A percentile compares a stretch with the other conserved stretches of the same genome.
Conservation (phyloP, 2,888 invertebrate genomes). For the Eupsilia transversa region DNA sequence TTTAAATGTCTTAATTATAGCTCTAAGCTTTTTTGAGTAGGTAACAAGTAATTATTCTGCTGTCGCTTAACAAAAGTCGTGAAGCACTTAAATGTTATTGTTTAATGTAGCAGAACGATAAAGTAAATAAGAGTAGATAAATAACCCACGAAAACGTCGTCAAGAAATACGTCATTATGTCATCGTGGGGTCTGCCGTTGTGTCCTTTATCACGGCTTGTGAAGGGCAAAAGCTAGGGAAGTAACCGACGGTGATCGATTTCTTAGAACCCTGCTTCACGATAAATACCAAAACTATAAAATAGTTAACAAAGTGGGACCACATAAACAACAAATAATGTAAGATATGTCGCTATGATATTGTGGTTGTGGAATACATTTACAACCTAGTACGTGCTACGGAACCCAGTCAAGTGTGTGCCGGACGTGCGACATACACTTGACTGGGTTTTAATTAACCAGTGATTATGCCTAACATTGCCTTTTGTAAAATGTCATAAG, state of each 20-base stretch:
- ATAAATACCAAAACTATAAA: background rate
- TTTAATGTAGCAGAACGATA: slow-evolving; percentile 15
- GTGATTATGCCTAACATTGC: background rate
- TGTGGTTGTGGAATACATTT: background rate
- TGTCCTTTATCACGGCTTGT: slow-evolving; percentile 18
- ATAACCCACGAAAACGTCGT: slow-evolving; percentile 18
- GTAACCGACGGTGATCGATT: slow-evolving; percentile 30
- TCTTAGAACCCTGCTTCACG: background rate
- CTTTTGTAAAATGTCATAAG: slow-evolving; percentile 23
- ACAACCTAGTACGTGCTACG: background rate
- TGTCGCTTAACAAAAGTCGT: background rate
- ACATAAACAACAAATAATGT: background rate
- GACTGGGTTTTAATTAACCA: slow-evolving; percentile 41
- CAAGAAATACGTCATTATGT: slow-evolving; percentile 55
- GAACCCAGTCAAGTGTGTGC: no score
- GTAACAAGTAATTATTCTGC: slow-evolving; percentile 3
- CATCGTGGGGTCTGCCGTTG: slow-evolving; percentile 23
- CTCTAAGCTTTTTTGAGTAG: slow-evolving; percentile 7
- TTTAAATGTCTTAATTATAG: slow-evolving; percentile 25
- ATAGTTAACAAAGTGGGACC: background rate
- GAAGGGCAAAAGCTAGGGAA: slow-evolving; percentile 24
- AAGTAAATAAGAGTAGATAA: slow-evolving; percentile 22
- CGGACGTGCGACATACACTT: background rate
- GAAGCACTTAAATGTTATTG: slow-evolving; percentile 28
- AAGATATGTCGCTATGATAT: background rate